Evolutionary conservation across 1,140 invertebrate species (phyloP).

Genomic region (Reticulitermes speratus): DNA sequence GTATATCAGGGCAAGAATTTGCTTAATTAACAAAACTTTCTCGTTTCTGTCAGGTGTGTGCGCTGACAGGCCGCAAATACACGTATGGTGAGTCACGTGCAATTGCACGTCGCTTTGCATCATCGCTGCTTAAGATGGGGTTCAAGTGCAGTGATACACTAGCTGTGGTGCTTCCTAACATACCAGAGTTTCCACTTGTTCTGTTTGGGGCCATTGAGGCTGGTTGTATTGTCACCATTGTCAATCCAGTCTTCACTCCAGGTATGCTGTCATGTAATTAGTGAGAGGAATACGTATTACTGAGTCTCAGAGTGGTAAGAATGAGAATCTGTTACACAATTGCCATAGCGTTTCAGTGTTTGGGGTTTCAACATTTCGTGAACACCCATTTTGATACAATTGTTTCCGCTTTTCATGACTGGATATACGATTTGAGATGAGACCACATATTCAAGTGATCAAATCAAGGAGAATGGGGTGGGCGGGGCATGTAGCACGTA

Average conservation of each 20-base stretch:
- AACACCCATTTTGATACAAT: too few species aligned
- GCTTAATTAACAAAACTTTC: not conserved
- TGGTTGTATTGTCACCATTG: not conserved
- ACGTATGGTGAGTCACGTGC: not conserved
- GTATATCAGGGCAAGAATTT: not conserved
- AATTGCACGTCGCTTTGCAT: not conserved
- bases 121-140: not conserved
- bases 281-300: too few species aligned
- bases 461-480: too few species aligned
- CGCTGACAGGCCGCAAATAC: not conserved
- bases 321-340: too few species aligned
- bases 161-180: not conserved
- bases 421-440: too few species aligned
- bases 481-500: too few species aligned
- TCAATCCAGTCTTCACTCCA: not conserved
- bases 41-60: not conserved
- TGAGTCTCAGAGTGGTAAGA: too few species aligned
- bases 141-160: not conserved
- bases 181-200: not conserved
- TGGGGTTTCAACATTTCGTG: too few species aligned
- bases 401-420: too few species aligned
- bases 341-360: too few species aligned
- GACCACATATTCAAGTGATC: too few species aligned
- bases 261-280: not conserved
- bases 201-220: not conserved